These are phyloP conservation scores for Dorcus hopei DNA, from an alignment of 2,888 invertebrate genomes.

Conservation along the genomic window DNA sequence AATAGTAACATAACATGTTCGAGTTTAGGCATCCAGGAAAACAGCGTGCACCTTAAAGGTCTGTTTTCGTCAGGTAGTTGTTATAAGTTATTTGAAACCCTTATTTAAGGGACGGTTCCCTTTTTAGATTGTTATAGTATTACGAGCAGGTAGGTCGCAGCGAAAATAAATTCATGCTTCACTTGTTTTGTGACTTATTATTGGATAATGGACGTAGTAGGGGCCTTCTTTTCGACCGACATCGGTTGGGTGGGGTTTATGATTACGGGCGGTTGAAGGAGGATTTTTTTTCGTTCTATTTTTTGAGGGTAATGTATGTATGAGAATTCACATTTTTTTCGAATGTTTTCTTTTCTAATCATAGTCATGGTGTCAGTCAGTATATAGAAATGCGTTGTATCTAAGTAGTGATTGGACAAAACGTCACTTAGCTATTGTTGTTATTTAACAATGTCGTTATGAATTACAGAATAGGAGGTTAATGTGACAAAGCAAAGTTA, in stretches of 20 bases:
- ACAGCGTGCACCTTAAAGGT: neutral
- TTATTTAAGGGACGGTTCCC: slow-evolving; percentile 40
- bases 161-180: slow-evolving; percentile 41
- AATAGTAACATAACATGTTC: too few species aligned
- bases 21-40: too few species aligned
- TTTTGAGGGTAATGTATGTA: neutral
- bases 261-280: slow-evolving; percentile 33
- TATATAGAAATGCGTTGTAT: too few species aligned
- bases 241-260: slow-evolving; percentile 35
- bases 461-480: too few species aligned
- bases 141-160: slow-evolving; percentile 42
- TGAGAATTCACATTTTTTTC: neutral
- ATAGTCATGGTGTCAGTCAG: too few species aligned
- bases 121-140: slow-evolving; percentile 36
- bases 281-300: slow-evolving; percentile 25
- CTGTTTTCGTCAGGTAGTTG: slow-evolving; percentile 23
- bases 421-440: too few species aligned
- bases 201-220: slow-evolving; percentile 42
- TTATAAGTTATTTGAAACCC: slow-evolving; percentile 34
- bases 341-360: neutral
- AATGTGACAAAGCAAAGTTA: too few species aligned
- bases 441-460: too few species aligned
- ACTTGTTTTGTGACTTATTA: slow-evolving; percentile 46
- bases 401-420: too few species aligned
- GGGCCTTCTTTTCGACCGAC: slow-evolving; percentile 28